Conservation (phyloP, 2,797 vertebrate genomes). For the Paramormyrops hopkinsi region DNA sequence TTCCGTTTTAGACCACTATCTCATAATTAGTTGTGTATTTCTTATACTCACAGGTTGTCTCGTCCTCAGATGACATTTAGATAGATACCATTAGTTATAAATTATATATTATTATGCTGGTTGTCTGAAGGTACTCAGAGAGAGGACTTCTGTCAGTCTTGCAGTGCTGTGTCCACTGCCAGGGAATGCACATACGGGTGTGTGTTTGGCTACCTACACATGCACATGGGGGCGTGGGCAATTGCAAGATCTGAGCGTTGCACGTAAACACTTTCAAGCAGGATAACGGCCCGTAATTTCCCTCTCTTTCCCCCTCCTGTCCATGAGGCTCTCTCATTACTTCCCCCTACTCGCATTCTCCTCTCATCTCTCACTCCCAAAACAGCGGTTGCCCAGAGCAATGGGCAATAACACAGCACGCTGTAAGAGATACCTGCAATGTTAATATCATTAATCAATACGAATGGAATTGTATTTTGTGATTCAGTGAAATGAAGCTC, state of each 20-base stretch:
- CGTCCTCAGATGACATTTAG: conserved; percentile 5
- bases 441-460: conserved; percentile 99
- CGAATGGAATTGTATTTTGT: conserved; percentile 83
- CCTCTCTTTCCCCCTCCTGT: conserved; percentile 1
- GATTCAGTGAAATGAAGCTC: conserved; percentile 84
- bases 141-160: conserved; percentile 1
- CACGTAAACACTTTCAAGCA: conserved; percentile 7
- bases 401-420: conserved; percentile 74
- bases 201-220: neutral
- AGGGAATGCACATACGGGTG: neutral
- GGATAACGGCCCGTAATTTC: neutral
- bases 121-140: neutral
- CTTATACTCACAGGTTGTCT: neutral
- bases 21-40: conserved; percentile 17
- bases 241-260: neutral
- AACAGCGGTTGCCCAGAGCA: conserved; percentile 52
- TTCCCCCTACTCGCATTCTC: conserved; percentile 19
- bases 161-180: neutral
- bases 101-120: neutral
- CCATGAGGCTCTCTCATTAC: conserved; percentile 32
- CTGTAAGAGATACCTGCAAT: conserved; percentile 81
- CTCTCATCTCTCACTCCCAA: conserved; percentile 40
- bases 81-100: conserved; percentile 12
- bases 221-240: neutral
- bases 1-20: conserved; percentile 7